Evolutionary conservation across 2,113 vertebrate species (phyloP).

Genomic region (Cinclus mexicanus): DNA sequence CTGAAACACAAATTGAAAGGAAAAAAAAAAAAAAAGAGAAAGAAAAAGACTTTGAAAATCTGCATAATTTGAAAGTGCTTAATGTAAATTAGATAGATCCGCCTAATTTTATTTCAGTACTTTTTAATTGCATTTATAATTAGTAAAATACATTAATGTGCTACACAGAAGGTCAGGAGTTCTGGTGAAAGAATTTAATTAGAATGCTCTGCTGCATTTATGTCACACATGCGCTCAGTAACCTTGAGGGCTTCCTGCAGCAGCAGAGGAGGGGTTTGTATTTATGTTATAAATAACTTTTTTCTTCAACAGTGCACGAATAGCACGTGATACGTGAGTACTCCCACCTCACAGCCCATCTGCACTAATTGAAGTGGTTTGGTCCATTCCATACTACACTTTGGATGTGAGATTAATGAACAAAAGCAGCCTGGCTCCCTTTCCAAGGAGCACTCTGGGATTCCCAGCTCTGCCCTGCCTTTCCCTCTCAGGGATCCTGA

Average conservation of each 20-base stretch:
- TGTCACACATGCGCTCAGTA: constrained; percentile 43
- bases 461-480: neutral
- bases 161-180: constrained; percentile 77
- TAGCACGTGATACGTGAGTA: neutral
- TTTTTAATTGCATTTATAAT: constrained; percentile 86
- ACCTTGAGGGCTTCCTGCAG: constrained; percentile 49
- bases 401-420: neutral
- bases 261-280: neutral
- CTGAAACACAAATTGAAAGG: constrained; percentile 58
- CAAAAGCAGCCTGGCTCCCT: neutral
- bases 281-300: constrained; percentile 24
- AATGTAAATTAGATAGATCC: constrained; percentile 82
- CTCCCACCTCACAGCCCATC: neutral
- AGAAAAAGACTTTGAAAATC: constrained; percentile 63
- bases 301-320: neutral
- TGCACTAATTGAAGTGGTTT: neutral
- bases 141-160: constrained; percentile 81
- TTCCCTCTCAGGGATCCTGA: neutral
- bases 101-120: constrained; percentile 82
- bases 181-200: constrained; percentile 73
- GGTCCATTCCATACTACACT: neutral
- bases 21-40: neutral
- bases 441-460: neutral
- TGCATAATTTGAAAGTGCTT: constrained; percentile 79
- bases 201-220: constrained; percentile 65